Evolutionary conservation across 2,113 vertebrate species (phyloP).

Genomic region (Equus przewalskii): DNA sequence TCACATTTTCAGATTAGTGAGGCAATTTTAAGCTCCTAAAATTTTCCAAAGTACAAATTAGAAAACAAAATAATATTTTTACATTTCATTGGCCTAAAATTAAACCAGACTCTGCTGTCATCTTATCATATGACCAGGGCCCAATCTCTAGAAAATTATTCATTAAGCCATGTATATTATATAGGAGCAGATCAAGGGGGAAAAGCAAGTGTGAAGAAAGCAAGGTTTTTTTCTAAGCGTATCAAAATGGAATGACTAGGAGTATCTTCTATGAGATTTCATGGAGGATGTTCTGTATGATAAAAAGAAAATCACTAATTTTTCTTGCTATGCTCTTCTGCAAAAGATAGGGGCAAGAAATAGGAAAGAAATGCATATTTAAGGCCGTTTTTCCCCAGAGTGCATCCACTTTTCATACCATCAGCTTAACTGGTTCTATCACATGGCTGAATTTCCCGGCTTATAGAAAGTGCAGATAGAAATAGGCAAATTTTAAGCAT

Average conservation of each 20-base stretch:
- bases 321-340: neutral
- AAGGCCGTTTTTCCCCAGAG: neutral
- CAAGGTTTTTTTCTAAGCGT: neutral
- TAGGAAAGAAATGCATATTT: neutral
- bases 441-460: neutral
- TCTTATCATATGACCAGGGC: neutral
- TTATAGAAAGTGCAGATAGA: neutral
- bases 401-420: neutral
- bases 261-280: neutral
- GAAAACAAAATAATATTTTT: neutral
- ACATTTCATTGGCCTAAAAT: conserved; percentile 1
- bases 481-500: neutral
- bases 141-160: neutral
- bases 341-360: neutral
- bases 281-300: neutral
- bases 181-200: neutral
- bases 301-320: neutral
- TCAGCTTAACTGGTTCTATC: conserved; percentile 41
- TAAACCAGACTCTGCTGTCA: neutral
- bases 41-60: conserved; percentile 21
- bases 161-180: neutral
- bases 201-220: neutral
- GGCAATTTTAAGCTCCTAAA: neutral
- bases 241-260: neutral
- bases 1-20: neutral